These are phyloP conservation scores for Peucedramus taeniatus DNA, from an alignment of 2,113 vertebrate genomes.

Conservation along the genomic window DNA sequence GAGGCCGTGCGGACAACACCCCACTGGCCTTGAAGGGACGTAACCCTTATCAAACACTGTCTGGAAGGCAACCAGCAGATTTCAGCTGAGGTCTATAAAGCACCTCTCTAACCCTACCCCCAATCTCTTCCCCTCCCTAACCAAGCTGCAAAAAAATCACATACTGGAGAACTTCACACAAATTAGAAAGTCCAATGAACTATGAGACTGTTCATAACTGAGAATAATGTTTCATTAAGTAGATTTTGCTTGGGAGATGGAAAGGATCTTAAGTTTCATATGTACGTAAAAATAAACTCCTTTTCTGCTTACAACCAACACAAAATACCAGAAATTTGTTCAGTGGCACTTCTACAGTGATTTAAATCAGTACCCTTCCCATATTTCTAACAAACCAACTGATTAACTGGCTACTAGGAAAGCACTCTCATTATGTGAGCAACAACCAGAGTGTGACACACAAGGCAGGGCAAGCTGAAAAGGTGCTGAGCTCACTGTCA, in stretches of 20 bases:
- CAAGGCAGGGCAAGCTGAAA: background rate
- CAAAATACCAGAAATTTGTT: background rate
- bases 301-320: background rate
- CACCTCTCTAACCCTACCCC: background rate
- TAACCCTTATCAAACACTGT: background rate
- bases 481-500: background rate
- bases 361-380: background rate
- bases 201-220: background rate
- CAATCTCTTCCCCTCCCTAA: background rate
- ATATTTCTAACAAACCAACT: background rate
- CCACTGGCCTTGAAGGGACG: background rate
- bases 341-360: background rate
- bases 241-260: background rate
- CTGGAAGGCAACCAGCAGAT: background rate
- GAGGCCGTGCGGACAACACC: background rate
- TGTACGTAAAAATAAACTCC: background rate
- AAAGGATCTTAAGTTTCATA: background rate
- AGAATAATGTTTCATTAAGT: background rate
- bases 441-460: background rate
- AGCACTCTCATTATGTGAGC: fast-evolving
- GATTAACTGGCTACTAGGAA: background rate
- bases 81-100: background rate
- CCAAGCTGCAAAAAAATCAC: background rate
- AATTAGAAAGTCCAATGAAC: background rate
- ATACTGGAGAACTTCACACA: background rate